Percentiles rank a stretch among this genome's conserved stretches.
phyloP scores from a whole-genome alignment of 2,113 vertebrate genomes.

The Forbesichthys papilliferus region DNA sequence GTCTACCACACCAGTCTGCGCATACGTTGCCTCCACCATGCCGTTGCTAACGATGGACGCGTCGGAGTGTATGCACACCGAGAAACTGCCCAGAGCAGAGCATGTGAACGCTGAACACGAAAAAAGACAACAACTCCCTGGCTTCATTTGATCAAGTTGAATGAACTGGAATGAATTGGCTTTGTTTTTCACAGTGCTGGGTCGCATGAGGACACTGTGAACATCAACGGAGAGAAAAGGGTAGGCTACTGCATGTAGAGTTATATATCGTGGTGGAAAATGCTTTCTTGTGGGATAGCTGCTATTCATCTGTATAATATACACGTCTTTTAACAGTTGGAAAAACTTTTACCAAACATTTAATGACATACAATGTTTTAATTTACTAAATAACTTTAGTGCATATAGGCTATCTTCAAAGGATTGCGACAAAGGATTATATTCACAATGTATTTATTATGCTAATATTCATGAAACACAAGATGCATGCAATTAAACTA shows the following conservation, averaged over 20 bases:
- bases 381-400: no score
- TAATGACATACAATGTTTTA: no score
- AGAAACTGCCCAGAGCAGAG: conserved; percentile 3
- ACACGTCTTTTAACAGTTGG: no score
- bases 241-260: no score
- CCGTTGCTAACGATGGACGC: conserved; percentile 34
- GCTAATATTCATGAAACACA: background rate
- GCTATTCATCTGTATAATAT: no score
- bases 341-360: no score
- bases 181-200: background rate
- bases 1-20: conserved; percentile 30
- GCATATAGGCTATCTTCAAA: no score
- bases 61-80: conserved; percentile 39
- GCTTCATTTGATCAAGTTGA: conserved; percentile 40
- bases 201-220: conserved; percentile 23
- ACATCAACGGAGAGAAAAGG: conserved; percentile 21
- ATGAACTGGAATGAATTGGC: conserved; percentile 15
- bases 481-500: background rate
- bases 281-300: no score
- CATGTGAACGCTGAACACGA: background rate
- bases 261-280: no score
- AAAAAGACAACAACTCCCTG: background rate
- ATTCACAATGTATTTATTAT: background rate
- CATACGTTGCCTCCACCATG: conserved; percentile 20
- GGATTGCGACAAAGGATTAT: background rate